phyloP scores from a whole-genome alignment of 2,113 vertebrate species.

The Bolborhynchus lineola region DNA sequence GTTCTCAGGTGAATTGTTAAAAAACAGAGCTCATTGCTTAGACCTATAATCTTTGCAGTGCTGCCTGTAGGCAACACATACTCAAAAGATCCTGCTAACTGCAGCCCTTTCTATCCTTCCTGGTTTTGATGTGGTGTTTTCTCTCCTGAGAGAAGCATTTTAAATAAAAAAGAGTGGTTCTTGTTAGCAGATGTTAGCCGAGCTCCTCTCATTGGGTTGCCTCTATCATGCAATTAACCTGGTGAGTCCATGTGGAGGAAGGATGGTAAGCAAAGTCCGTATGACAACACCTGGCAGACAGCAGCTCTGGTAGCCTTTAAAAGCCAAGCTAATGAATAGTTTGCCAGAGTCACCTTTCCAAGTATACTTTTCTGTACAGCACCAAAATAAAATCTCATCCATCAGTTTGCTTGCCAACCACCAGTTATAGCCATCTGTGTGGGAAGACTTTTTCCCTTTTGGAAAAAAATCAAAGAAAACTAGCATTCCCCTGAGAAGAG shows the following conservation, averaged over 20 bases:
- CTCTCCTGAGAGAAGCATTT: background rate
- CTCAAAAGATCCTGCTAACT: background rate
- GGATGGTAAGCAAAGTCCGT: background rate
- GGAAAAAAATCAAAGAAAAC: constrained; percentile 54
- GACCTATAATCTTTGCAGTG: background rate
- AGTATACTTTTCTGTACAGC: background rate
- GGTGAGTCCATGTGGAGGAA: background rate
- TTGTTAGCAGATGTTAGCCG: constrained; percentile 5
- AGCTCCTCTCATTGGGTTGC: background rate
- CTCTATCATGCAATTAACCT: constrained; percentile 36
- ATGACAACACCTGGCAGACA: background rate
- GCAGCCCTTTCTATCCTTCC: background rate
- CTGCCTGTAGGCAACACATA: background rate
- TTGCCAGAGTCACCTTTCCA: constrained; percentile 17
- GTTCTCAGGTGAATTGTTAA: background rate
- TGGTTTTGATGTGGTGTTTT: background rate
- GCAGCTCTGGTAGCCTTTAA: constrained; percentile 28
- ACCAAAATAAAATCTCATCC: constrained; percentile 48
- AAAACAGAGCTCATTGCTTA: background rate
- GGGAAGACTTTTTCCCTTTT: constrained; percentile 19
- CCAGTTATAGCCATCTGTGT: constrained; percentile 60
- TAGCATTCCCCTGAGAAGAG: constrained; percentile 10
- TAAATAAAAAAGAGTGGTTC: constrained; percentile 20
- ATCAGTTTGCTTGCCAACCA: constrained; percentile 58
- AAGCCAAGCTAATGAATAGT: constrained; percentile 38